Base-by-base conservation (phyloP, 2,797 vertebrate genomes). In the Rhinogobio ventralis region DNA sequence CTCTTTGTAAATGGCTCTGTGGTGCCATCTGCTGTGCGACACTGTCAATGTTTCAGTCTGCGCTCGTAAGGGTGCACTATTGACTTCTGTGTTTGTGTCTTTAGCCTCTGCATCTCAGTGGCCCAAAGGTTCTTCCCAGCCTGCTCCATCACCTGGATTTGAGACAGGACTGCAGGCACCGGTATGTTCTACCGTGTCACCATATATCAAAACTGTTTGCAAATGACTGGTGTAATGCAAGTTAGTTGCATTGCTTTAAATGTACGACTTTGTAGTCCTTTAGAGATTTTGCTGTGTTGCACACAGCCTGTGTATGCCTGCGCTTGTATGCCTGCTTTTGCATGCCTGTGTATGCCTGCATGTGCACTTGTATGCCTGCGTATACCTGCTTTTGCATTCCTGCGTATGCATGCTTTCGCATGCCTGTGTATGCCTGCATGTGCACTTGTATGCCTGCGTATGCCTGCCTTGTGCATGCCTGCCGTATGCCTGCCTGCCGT, bases 131-230 rank as follows among this genome's bases (percentile, higher is more conserved):
- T 96, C 96, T 30, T 96, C 95, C 79, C 96, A 97, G 64, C 95
- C 96, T 89, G 96, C 97, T 83, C 96, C 97, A 88, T 98, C 98
- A 0, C 98, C 98, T 20, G 96, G 92, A 94, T 99, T 96, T 9
- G 97, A 98, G 67, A 96, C 95, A 79, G 94, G 96, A 86, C 94
- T 97, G 86, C 98, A 98, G 83, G 92, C 95, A 60, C 95, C 97
- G 94, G 98, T 98, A 91, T 95, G 96, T 87, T 20, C 3, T 3
- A 28, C 62, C 66, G 49, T 11, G 28, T 36, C 72, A 25, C 8
- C 67, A 6, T 15, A 15, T 62, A 62, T 60, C 5, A 25, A 25
- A 60, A 14, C 57, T 2, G 5, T 19, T 51, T 51, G 49, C 49
- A 78, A 81, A 55, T 68, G 1, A 39, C 49, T 39, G 19, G 14